phyloP scores from a whole-genome alignment of 2,797 vertebrate species.

The Meriones psammophilus region DNA sequence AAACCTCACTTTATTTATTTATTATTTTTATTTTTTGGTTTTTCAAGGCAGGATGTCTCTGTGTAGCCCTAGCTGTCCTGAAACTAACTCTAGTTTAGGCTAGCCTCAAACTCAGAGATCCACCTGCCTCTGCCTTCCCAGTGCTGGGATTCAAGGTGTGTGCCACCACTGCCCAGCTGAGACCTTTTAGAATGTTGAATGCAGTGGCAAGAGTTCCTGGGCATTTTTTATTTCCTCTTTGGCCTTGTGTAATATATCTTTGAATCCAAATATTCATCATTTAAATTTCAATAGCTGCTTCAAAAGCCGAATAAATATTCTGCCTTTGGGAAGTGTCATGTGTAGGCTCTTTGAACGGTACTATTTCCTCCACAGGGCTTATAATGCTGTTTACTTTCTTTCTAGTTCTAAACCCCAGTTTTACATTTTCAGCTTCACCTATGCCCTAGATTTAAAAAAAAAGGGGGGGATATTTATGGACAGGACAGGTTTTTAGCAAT shows the following conservation, averaged over 20 bases:
- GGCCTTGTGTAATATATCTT: not conserved
- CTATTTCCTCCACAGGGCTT: not conserved
- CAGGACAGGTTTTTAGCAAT: constrained; percentile 16
- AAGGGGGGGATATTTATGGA: not conserved
- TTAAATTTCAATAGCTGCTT: constrained; percentile 41
- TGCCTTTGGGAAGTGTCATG: not conserved
- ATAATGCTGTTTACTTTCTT: constrained; percentile 42
- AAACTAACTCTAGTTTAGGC: not conserved
- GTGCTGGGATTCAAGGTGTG: not conserved
- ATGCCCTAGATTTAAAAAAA: not conserved
- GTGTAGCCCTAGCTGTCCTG: not conserved
- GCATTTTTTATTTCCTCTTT: not conserved
- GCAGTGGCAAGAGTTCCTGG: not conserved
- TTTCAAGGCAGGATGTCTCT: not conserved
- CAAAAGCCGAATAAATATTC: constrained; percentile 2
- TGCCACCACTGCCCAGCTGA: not conserved
- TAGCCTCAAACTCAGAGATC: not conserved
- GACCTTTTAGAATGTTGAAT: constrained; percentile 14
- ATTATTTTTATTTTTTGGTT: not conserved
- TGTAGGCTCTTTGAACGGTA: not conserved
- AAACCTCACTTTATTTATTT: not conserved
- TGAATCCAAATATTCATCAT: constrained; percentile 18
- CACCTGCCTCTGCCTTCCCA: not conserved
- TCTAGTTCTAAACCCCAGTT: constrained; percentile 24
- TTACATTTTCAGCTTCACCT: constrained; percentile 25